Base-by-base conservation (phyloP, 2,113 vertebrate species). In the Xyliphius kryptos region DNA sequence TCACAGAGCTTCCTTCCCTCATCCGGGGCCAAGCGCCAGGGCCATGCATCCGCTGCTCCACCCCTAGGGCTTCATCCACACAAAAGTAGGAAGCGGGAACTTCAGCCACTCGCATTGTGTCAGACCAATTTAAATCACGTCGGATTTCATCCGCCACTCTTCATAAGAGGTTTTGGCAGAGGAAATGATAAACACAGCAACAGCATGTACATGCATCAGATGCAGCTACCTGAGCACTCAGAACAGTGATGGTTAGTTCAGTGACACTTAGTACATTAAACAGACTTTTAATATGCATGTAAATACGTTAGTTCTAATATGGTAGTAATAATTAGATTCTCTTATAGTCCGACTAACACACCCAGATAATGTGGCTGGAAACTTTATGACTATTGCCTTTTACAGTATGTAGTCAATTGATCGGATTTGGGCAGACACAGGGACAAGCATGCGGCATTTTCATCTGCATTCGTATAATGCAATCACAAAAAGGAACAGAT, bases 51-150 rank as follows among this genome's bases (percentile, higher is more conserved):
- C 92, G 91, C 85, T 85, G 76, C 81, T 75, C 74, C 83, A 76
- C 79, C 80, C 85, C 82, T 37, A 19, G 82, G 75, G 79, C 82
- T 86, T 85, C 80, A 76, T 85, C 83, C 81, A 91, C 91, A 97
- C 94, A 97, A 96, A 97, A 89, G 91, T 95, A 97, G 93, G 93
- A 97, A 96, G 91, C 86, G 79, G 83, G 87, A 85, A 81, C 63
- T 63, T 12, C 70, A 77, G 82, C 87, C 85, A 83, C 86, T 85
- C 80, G 82, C 87, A 87, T 86, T 90, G 88, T 88, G 80, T 79
- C 65, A 75, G 62, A 66, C 54, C 72, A 77, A 75, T 77, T 85
- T 93, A 92, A 95, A 90, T 96, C 92, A 95, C 83, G 82, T 78
- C 85, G 88, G 75, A 63, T 81, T 84, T 83, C 71, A 81, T 79